These are phyloP conservation scores for Coelopa frigida DNA, from an alignment of 1,140 invertebrate species.

Conservation along the genomic window DNA sequence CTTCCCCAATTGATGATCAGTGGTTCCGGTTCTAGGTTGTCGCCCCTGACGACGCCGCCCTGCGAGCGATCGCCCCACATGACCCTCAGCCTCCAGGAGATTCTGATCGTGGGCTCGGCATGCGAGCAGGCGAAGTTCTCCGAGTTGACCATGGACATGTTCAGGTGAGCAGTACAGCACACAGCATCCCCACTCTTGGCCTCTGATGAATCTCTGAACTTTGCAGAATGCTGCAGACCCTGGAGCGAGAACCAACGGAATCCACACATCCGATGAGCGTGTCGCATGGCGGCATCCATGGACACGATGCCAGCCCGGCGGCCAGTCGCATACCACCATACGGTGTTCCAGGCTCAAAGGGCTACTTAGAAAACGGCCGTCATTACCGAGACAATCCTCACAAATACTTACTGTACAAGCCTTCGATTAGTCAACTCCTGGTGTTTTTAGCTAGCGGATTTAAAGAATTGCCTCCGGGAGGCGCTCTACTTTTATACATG, in stretches of 20 bases:
- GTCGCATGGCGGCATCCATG: conserved; percentile 47
- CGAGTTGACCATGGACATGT: conserved; percentile 97
- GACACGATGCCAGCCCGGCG: conserved; percentile 74
- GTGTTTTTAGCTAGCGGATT: conserved; percentile 91
- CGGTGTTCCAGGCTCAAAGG: conserved; percentile 50
- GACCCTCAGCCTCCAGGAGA: conserved; percentile 86
- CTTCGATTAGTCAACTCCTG: conserved; percentile 86
- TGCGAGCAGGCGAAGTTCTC: conserved; percentile 96
- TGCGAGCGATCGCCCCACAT: conserved; percentile 79
- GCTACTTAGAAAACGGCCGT: conserved; percentile 65
- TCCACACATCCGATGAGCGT: conserved; percentile 48
- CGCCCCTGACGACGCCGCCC: conserved; percentile 76
- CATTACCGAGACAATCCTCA: conserved; percentile 86
- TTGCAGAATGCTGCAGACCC: conserved; percentile 80
- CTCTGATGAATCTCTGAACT: neutral
- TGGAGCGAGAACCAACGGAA: conserved; percentile 86
- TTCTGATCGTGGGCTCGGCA: conserved; percentile 89
- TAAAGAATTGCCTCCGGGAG: conserved; percentile 86
- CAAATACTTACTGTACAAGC: conserved; percentile 94
- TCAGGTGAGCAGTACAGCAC: conserved; percentile 44
- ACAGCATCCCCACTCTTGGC: neutral
- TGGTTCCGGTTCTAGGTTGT: conserved; percentile 59
- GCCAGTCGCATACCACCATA: conserved; percentile 64
- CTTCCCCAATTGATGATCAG: conserved; percentile 44
- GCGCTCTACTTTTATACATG: conserved; percentile 85